phyloP scores from a whole-genome alignment of 2,888 invertebrate species.

The Pammene aurita region DNA sequence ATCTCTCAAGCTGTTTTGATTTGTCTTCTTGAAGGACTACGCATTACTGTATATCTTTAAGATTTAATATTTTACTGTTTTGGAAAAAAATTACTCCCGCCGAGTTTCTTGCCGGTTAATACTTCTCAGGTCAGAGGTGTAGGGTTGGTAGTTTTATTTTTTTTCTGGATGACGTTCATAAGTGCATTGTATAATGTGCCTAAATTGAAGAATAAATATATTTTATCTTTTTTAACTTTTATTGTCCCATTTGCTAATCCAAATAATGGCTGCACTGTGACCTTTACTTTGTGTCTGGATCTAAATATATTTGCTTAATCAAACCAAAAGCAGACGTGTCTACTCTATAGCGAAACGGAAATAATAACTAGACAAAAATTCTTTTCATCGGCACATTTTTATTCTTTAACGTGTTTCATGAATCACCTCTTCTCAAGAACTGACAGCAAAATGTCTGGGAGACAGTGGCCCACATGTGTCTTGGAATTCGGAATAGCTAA shows the following conservation, averaged over 20 bases:
- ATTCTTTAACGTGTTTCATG: slow-evolving; percentile 50
- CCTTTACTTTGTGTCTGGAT: slow-evolving; percentile 4
- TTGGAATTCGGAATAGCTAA: slow-evolving; percentile 51
- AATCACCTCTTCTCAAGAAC: slow-evolving; percentile 62
- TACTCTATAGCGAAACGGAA: neutral
- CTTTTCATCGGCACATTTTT: slow-evolving; percentile 33
- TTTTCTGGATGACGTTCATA: too few relatives aligned
- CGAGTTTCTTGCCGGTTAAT: too few relatives aligned
- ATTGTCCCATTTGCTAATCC: neutral
- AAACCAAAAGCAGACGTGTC: neutral
- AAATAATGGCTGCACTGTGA: neutral
- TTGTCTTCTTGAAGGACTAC: too few relatives aligned
- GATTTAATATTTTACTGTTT: too few relatives aligned
- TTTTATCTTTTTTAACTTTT: too few relatives aligned
- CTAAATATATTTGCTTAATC: neutral
- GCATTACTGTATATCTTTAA: too few relatives aligned
- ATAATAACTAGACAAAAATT: slow-evolving; percentile 8
- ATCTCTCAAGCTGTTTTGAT: too few relatives aligned
- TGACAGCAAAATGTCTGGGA: slow-evolving; percentile 52
- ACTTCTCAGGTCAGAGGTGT: too few relatives aligned
- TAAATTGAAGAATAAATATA: neutral
- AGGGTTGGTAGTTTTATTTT: too few relatives aligned
- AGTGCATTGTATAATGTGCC: too few relatives aligned
- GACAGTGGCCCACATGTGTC: slow-evolving; percentile 54
- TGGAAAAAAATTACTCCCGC: too few relatives aligned